Conservation (phyloP, 1,140 invertebrate genomes). For the Drosophila nikananu region DNA sequence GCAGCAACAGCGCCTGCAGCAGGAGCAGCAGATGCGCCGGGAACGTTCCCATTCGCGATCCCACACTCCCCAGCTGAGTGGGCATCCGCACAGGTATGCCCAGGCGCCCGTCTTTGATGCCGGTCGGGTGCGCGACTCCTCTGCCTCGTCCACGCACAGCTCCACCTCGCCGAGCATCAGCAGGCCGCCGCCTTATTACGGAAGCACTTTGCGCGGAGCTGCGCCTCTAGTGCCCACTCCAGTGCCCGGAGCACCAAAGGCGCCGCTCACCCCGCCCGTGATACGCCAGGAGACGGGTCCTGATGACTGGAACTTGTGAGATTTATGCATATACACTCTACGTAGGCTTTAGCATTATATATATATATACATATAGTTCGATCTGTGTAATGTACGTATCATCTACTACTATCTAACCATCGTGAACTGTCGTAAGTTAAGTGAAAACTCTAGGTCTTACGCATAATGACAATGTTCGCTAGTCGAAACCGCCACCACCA, state of each 20-base stretch:
- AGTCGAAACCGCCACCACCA: constrained; percentile 53
- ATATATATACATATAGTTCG: constrained; percentile 33
- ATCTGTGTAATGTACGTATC: constrained; percentile 48
- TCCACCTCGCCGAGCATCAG: constrained; percentile 58
- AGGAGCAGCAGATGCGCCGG: constrained; percentile 50
- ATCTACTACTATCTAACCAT: constrained; percentile 59
- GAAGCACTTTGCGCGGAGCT: constrained; percentile 44
- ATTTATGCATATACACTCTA: constrained; percentile 67
- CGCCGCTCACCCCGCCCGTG: constrained; percentile 62
- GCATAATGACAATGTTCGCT: constrained; percentile 75
- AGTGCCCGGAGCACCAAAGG: constrained; percentile 63
- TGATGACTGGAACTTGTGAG: constrained; percentile 81
- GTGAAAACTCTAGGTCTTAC: constrained; percentile 55
- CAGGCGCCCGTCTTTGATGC: constrained; percentile 71
- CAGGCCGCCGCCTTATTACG: constrained; percentile 52
- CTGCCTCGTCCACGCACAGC: constrained; percentile 76
- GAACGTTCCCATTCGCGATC: constrained; percentile 63
- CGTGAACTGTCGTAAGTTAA: constrained; percentile 67
- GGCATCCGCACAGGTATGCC: constrained; percentile 65
- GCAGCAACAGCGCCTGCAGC: constrained; percentile 56
- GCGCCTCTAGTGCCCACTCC: constrained; percentile 67
- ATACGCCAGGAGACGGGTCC: constrained; percentile 71
- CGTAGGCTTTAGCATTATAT: constrained; percentile 52
- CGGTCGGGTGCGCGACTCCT: constrained; percentile 63
- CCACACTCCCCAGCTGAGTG: constrained; percentile 50